Evolutionary conservation across 2,888 invertebrate genomes (phyloP), one percentile per base, ranked within the genome.

Genomic region (Protodeltote pygarga): DNA sequence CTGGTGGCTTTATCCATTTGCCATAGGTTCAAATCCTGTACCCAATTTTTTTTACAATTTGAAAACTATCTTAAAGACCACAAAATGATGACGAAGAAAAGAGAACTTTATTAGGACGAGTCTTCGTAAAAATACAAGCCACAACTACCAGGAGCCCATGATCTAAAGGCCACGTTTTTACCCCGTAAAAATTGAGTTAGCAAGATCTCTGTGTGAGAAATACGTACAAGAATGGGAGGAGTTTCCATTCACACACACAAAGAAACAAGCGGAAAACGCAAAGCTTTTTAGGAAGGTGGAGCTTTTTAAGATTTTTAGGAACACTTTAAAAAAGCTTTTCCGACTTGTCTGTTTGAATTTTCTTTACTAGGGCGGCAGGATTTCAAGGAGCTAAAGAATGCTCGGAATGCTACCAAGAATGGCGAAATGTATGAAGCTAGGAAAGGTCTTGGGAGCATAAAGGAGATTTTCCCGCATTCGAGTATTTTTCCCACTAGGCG

Each of bases 401-500:
- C 50, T 61, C 39, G 85, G 84, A 71, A 89, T 85, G 81, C 63
- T 64, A 24, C 17, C 33, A 13, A 49, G 42, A 67, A 64, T 52
- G 51, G 58, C 63, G 72, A 73, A 64, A 64, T 62, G 66, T 52
- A 46, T 64, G 59, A 52, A n/a, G 57, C 53, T 65, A 54, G 57
- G 39, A 19, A 32, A 11, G 28, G 17, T 47, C 74, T 77, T 73
- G 66, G 71, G 76, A 79, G 80, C 82, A 82, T 87, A 86, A 79
- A 83, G 89, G 75, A 86, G 85, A 82, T 88, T 89, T 92, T 92
- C 92, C 89, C 92, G 89, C 92, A 92, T 86, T 88, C 77, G 87
- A 83, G 84, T 82, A 92, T 92, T 91, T 88, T 89, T 81, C 71
- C 51, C 60, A 92, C 89, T 71, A 88, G 91, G 91, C 51, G 16